These are phyloP conservation scores for Borostomias antarcticus DNA, from an alignment of 2,797 vertebrate genomes.

Conservation along the genomic window DNA sequence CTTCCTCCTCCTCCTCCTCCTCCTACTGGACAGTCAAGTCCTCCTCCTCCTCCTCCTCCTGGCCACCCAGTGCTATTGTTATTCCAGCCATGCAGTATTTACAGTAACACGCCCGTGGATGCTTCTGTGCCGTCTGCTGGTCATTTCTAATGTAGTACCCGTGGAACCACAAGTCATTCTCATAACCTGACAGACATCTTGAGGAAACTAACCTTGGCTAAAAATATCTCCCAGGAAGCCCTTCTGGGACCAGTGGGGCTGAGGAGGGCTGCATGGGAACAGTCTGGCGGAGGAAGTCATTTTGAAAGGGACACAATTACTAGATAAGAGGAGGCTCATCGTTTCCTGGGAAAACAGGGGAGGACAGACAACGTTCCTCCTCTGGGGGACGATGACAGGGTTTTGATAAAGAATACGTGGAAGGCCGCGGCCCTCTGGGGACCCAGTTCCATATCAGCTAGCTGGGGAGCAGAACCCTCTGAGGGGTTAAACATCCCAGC, in stretches of 20 bases:
- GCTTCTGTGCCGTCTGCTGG: no score
- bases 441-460: constrained; percentile 40
- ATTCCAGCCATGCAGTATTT: no score
- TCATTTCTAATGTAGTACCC: no score
- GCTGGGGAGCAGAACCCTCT: not conserved
- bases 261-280: constrained; percentile 48
- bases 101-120: no score
- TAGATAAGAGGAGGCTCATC: constrained; percentile 62
- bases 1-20: not conserved
- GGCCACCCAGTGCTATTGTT: not conserved
- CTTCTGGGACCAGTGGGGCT: constrained; percentile 24
- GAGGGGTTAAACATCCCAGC: not conserved
- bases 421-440: constrained; percentile 30
- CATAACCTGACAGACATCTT: constrained; percentile 21
- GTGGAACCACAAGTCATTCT: no score
- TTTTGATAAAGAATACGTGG: constrained; percentile 55
- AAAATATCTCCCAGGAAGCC: constrained; percentile 20
- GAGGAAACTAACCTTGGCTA: not conserved
- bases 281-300: constrained; percentile 55
- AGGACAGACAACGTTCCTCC: constrained; percentile 46
- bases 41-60: not conserved
- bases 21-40: no score
- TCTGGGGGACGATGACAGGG: constrained; percentile 47
- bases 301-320: constrained; percentile 57
- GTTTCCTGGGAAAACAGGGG: constrained; percentile 59